phyloP scores from a whole-genome alignment of 2,113 vertebrate species.

The Typhlomys cinereus region DNA sequence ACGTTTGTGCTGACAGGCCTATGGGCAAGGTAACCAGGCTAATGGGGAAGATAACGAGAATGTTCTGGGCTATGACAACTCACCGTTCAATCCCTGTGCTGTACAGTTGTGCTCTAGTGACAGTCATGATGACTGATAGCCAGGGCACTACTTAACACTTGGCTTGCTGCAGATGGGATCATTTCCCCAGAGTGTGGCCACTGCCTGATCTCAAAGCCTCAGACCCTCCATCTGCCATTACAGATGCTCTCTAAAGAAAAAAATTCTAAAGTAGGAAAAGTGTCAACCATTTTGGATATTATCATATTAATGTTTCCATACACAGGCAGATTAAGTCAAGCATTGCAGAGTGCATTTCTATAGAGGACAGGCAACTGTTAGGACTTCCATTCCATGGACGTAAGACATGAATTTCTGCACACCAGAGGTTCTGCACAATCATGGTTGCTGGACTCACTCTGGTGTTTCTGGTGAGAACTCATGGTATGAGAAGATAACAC shows the following conservation, averaged over 20 bases:
- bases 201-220: fast-evolving
- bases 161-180: background rate
- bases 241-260: background rate
- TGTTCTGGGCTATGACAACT: background rate
- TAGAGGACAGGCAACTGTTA: no score
- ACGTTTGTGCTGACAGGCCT: background rate
- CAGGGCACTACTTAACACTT: background rate
- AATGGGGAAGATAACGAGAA: background rate
- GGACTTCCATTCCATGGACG: background rate
- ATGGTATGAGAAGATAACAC: background rate
- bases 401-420: no score
- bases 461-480: background rate
- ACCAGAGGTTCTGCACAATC: no score
- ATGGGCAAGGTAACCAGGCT: background rate
- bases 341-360: no score
- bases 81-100: background rate
- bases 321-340: background rate
- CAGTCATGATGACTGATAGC: fast-evolving
- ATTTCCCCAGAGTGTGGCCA: background rate
- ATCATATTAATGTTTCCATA: background rate
- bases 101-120: background rate
- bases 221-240: background rate
- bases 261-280: background rate
- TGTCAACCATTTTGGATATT: background rate
- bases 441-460: no score